Percentiles rank a stretch among this genome's conserved stretches.
These are phyloP conservation scores for Theonella swinhoei DNA, from an alignment of 37 sponge, comb jelly and placozoan species.

Conservation along the genomic window DNA sequence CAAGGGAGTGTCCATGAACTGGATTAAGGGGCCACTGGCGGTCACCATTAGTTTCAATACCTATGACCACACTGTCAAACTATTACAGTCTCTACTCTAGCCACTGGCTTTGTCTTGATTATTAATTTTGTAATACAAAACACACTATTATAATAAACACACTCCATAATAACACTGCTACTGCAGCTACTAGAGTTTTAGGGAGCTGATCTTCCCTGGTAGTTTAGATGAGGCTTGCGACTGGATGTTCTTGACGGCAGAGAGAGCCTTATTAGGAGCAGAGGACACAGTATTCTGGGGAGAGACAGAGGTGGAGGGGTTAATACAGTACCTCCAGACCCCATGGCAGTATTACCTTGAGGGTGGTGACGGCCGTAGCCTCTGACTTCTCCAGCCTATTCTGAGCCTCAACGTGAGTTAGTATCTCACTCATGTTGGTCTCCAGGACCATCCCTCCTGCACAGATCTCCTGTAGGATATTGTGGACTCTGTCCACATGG, in stretches of 20 bases:
- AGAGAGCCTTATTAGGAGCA: slow-evolving; percentile 89
- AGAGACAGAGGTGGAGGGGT: no score
- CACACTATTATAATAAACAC: not conserved
- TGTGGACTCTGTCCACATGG: slow-evolving; percentile 96
- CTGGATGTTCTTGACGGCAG: slow-evolving; percentile 93
- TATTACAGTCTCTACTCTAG: not conserved
- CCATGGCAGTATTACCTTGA: slow-evolving; percentile 53
- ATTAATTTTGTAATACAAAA: not conserved
- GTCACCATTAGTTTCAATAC: slow-evolving; percentile 55
- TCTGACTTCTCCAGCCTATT: slow-evolving; percentile 93
- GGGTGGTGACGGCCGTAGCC: slow-evolving; percentile 48
- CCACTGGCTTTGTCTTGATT: not conserved
- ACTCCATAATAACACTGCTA: not conserved
- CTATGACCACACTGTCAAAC: slow-evolving; percentile 12
- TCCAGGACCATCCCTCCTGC: slow-evolving; percentile 99
- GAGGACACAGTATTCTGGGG: slow-evolving; percentile 78
- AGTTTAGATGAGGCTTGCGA: slow-evolving; percentile 47
- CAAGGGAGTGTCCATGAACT: slow-evolving; percentile 59
- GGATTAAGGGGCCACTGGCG: slow-evolving; percentile 50
- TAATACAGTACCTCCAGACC: no score
- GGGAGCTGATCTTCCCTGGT: slow-evolving; percentile 29
- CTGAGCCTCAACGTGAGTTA: slow-evolving; percentile 91
- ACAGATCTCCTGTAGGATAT: slow-evolving; percentile 94
- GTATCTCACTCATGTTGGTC: slow-evolving; percentile 93
- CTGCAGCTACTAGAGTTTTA: not conserved